Evolutionary conservation across 1,140 invertebrate species (phyloP), one percentile per base, ranked within the genome.

Genomic region (Sitophilus oryzae): DNA sequence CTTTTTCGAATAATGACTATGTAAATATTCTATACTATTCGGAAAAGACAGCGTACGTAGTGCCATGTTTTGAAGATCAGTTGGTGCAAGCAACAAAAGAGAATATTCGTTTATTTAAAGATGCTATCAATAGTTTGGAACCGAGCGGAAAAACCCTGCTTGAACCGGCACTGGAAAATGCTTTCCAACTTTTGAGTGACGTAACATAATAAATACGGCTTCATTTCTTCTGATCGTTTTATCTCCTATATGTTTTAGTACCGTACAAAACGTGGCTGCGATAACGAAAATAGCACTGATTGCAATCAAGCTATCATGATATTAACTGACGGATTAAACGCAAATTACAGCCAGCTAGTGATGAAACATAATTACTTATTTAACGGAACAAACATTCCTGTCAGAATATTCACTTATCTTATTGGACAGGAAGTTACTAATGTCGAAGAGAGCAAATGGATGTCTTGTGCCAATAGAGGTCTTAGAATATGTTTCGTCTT

Each of bases 281-380:
- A 66, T 54, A 77, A 75, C 45, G 76, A 73, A 45, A 64, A 69
- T 1, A 73, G 76, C 9, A 77, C 77, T 51, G 78, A 81, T 9
- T 99, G 96, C 67, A 98, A 98, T 74, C 94, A 98, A 74, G 84
- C 93, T 6, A 96, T 99, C 37, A 98, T 99, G 94, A 73, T 99
- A n/a, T 84, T 99, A 38, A 98, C 96, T 0, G 97, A 99, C 75
- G 93, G 94, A 22, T 86, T 96, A n/a, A 85, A 93, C 1, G 85
- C 87, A 43, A 93, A 93, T 67, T 82, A 90, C 42, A 91, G 92
- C 21, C 84, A 86, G 59, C 82, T 97, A 8, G 96, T 98, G 65
- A 77, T 89, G 59, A 73, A 81, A 41, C 89, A 93, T 72, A 98
- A 98, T 70, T 82, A 83, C 73, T 71, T 79, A 11, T 76, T 80